Conservation (phyloP, 2,888 invertebrate genomes). For the Rugalucina vietnamica region DNA sequence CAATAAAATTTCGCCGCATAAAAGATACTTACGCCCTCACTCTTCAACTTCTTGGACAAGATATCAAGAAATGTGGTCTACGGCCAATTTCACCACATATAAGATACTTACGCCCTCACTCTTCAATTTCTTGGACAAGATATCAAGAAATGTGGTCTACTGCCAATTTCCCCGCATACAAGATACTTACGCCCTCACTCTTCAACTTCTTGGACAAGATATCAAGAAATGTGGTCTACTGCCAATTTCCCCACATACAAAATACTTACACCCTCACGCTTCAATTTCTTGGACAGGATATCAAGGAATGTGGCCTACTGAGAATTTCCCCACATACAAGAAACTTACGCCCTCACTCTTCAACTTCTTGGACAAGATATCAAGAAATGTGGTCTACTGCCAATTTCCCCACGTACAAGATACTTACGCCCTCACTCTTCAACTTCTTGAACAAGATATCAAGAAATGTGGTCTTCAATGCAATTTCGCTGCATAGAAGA, state of each 20-base stretch:
- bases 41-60: background rate
- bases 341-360: too few species aligned
- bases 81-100: too few species aligned
- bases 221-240: background rate
- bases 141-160: too few species aligned
- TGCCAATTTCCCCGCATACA: background rate
- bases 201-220: background rate
- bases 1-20: too few species aligned
- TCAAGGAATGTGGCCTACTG: background rate
- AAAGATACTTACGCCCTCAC: background rate
- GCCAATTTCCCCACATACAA: background rate
- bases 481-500: background rate
- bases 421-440: background rate
- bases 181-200: background rate
- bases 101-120: too few species aligned
- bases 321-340: too few species aligned
- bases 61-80: background rate
- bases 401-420: background rate
- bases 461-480: background rate
- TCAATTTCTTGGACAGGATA: background rate
- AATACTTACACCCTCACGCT: background rate
- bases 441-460: background rate
- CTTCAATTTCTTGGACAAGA: too few species aligned
- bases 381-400: too few species aligned
- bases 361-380: too few species aligned